Conservation (phyloP, 2,113 vertebrate genomes). For the Engystomops pustulosus region DNA sequence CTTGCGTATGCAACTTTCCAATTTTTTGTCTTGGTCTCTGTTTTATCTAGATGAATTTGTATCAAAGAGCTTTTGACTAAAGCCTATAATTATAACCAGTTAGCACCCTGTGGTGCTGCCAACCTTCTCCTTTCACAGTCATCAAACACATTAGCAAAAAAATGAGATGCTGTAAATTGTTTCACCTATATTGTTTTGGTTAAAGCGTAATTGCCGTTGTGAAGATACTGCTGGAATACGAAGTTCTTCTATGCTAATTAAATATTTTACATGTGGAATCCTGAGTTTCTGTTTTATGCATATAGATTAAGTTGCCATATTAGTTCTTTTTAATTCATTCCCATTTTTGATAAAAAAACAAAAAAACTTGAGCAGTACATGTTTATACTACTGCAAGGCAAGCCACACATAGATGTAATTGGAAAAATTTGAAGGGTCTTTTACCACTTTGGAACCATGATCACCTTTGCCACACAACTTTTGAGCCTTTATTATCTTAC, state of each 20-base stretch:
- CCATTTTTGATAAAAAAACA: neutral
- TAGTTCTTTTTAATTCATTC: neutral
- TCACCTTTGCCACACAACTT: neutral
- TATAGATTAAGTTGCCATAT: neutral
- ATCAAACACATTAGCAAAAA: conserved; percentile 48
- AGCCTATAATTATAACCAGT: conserved; percentile 58
- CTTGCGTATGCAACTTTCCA: conserved; percentile 49
- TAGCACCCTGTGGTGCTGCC: conserved; percentile 48
- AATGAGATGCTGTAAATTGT: conserved; percentile 22
- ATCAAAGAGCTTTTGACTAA: conserved; percentile 58
- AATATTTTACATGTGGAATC: neutral
- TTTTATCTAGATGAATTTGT: conserved; percentile 58
- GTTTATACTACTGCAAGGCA: no score
- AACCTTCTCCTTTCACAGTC: conserved; percentile 46
- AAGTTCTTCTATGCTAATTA: neutral
- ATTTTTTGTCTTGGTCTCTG: conserved; percentile 54
- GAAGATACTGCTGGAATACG: neutral
- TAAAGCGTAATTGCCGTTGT: neutral
- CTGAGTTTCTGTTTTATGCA: neutral
- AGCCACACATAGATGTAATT: neutral
- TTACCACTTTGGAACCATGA: neutral
- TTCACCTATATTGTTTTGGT: conserved; percentile 37
- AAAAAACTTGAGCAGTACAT: no score
- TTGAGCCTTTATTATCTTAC: neutral
- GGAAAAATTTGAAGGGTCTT: neutral